Evolutionary conservation across 92 coral and sea anemone genomes (phyloP), one percentile per base, ranked within the genome.

Genomic region (Epizoanthus rinbou): DNA sequence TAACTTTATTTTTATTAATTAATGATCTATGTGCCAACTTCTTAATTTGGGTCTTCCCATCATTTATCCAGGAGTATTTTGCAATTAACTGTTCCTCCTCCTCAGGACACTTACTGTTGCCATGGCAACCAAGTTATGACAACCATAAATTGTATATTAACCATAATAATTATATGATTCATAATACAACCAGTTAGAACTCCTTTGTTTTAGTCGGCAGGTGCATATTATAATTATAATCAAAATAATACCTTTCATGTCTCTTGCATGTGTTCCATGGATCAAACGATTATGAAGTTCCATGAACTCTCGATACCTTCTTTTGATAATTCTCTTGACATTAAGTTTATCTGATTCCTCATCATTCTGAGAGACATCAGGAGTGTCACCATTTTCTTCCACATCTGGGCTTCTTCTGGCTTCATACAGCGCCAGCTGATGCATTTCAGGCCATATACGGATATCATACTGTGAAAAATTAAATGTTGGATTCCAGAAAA

Each of bases 261-360:
- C 83, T 0, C 41, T 68, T 23, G 87, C 90, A 62, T 85, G 81
- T 6, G 87, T 24, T 37, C 99, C 98, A 88, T 74, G 78, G 11
- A 74, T 60, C 69, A 96, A 87, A 45, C 99, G 88, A 80, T 86
- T 92, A 72, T 96, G 99, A 14, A 96, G 94, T 74, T 96, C 98
- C 98, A 96, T 96, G 50, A 96, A 96, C 58, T 96, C 99, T 47
- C 99, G 82, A 57, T 96, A 96, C 25, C 99, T 84, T 64, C 99
- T 84, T 57, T 92, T 88, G 74, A 93, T 93, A 8, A 70, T 74
- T 31, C 98, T 87, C 73, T 90, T 92, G 19, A 66, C 58, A 17
- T 79, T 86, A 19, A 91, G n/a, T 6, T 57, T 68, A 57, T 69
- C 86, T 37, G 75, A 64, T 39, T 85, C 53, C 39, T 58, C 59